Conservation (phyloP, 2,797 vertebrate genomes). For the Aselliscus stoliczkanus region DNA sequence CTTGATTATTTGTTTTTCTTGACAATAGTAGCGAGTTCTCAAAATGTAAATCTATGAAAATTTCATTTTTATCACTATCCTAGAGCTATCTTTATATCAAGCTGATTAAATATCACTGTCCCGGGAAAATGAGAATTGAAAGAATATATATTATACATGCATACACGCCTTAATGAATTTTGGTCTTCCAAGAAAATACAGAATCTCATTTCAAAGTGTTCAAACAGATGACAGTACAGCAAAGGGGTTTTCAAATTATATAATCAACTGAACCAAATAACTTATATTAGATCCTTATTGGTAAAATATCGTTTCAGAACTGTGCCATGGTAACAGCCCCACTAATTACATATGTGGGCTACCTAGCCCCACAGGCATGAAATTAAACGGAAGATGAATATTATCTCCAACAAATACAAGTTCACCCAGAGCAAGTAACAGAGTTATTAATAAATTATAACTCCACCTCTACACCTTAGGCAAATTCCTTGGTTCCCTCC, state of each 20-base stretch:
- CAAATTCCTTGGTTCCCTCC: neutral
- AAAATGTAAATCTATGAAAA: constrained; percentile 34
- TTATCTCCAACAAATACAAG: neutral
- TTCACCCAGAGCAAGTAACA: neutral
- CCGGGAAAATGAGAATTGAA: neutral
- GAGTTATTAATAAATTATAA: neutral
- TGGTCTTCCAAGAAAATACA: constrained; percentile 16
- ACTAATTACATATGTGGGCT: neutral
- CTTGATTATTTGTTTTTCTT: neutral
- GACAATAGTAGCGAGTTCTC: neutral
- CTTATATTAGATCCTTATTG: neutral
- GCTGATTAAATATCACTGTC: constrained; percentile 29
- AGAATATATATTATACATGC: neutral
- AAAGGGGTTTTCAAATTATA: constrained; percentile 1
- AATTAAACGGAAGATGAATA: constrained; percentile 26
- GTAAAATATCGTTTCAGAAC: constrained; percentile 9
- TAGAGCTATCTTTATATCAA: constrained; percentile 6
- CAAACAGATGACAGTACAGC: neutral
- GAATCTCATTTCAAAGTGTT: constrained; percentile 34
- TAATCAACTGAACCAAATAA: constrained; percentile 3
- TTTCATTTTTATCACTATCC: constrained; percentile 22
- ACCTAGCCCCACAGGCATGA: neutral
- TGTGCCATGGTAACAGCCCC: neutral
- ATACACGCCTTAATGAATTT: constrained; percentile 20
- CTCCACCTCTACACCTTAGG: neutral